phyloP scores from a whole-genome alignment of 2,113 vertebrate species.

The Xyrauchen texanus region DNA sequence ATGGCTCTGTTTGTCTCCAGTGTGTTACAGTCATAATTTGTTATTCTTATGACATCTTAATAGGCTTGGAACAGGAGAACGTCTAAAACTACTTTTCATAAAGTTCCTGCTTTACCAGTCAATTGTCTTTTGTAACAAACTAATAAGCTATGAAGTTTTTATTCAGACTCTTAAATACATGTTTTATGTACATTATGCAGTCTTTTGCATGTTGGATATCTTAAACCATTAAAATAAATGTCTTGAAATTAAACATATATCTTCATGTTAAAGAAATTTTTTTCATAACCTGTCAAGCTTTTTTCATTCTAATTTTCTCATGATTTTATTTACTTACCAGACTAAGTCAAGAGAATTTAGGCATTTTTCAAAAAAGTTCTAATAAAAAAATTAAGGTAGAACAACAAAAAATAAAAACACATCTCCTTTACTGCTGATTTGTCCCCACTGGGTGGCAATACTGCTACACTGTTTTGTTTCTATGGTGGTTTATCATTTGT shows the following conservation, averaged over 20 bases:
- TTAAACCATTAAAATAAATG: not conserved
- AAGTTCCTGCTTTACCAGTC: not conserved
- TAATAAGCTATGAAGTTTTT: not conserved
- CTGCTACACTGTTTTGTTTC: slow-evolving; percentile 20
- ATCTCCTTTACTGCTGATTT: not conserved
- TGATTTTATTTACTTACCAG: too few relatives aligned
- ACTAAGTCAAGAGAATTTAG: too few relatives aligned
- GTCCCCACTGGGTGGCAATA: slow-evolving; percentile 40
- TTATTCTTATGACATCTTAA: not conserved
- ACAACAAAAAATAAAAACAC: not conserved
- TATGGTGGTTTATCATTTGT: not conserved
- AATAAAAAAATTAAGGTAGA: too few relatives aligned
- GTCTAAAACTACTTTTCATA: not conserved
- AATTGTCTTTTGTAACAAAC: not conserved
- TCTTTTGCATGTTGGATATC: not conserved
- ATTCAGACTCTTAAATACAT: not conserved
- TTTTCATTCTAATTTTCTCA: too few relatives aligned
- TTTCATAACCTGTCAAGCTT: too few relatives aligned
- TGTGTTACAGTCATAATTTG: not conserved
- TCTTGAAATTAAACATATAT: not conserved
- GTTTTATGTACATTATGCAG: not conserved
- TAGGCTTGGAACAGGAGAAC: not conserved
- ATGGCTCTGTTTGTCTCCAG: not conserved
- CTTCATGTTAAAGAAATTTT: not conserved
- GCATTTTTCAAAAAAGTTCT: too few relatives aligned